Base-by-base conservation (phyloP, 2,113 vertebrate species). In the Bos taurus region DNA sequence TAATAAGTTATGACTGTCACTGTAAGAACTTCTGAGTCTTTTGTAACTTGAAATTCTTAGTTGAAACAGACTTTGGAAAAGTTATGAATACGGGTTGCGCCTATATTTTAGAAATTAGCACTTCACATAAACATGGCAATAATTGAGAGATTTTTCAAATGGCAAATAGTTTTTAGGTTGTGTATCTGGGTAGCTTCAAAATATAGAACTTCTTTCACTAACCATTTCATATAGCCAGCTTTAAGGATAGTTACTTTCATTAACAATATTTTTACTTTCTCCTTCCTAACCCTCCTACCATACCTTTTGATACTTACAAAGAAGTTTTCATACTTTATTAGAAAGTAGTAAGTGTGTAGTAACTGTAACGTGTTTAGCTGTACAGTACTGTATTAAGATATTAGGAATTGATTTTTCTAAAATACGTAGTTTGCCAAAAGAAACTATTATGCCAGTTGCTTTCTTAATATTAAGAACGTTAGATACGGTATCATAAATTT, bases 61-160 rank as follows among this genome's bases (percentile, higher is more conserved):
- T 92, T 92, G 95, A 96, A 92, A 67, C 77, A 88, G 36, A 86
- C 50, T 90, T 89, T 90, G 74, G 59, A 93, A 92, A 82, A 92
- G 36, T 88, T 40, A 26, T 33, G 15, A 89, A 77, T 95, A 84
- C 16, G 50, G 12, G 6, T 64, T 74, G 19, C 13, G 59, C 40
- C 7, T 92, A 2, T 54, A n/a, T 93, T 87, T 92, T 87, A 71
- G 13, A 95, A 62, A 92, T n/a, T 5, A 84, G 4, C 83, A 88
- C n/a, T 89, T 95, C 64, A 64, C 60, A 7, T 67, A 94, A 91
- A 82, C 28, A 88, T 95, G 43, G 4, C 40, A 90, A 3, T 94
- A 46, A 88, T 56, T 71, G 36, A 87, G 2, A 71, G 59, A 8
- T n/a, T 94, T 97, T 88, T 95, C 36, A 91, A 50, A 60, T 26